Base-by-base conservation (phyloP, 2,113 vertebrate species). In the Bombycilla garrulus region DNA sequence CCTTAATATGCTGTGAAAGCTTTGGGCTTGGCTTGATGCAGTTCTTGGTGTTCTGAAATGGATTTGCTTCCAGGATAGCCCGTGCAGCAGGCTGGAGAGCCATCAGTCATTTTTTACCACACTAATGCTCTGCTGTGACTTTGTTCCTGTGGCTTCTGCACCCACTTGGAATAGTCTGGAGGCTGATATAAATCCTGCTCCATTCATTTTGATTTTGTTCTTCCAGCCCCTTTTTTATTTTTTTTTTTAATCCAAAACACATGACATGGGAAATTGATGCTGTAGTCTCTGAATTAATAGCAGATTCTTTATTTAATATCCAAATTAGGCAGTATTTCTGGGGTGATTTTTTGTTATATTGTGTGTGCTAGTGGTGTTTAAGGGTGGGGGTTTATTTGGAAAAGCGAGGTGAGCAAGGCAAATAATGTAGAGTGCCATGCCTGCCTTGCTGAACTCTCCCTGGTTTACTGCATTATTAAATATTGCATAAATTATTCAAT, bases 381-480 rank as follows among this genome's bases (percentile, higher is more conserved):
- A 92, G 40, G 53, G 47, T 74, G 70, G 74, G 76, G 66, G 61
- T 61, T 97, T 83, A 94, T 95, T 96, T 96, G 87, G 86, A 93
- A 95, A 96, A 95, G 71, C 31, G n/a, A 53, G 72, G 85, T 62
- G 73, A 91, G 95, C 91, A 97, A 97, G 86, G 96, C 95, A 97
- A 97, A 97, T 97, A 97, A 96, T 95, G 97, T 96, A 97, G 82
- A 95, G 94, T 96, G 94, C 96, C 95, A 69, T 93, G 96, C 96
- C 97, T 98, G 96, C 97, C 95, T 97, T 91, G 97, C 96, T 97
- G 92, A 98, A 97, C 95, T 97, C 97, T 98, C 96, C 95, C 96
- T 94, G 92, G 97, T 98, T 98, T 98, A 97, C 93, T 99, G 98
- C 98, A 99, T 98, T 99, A 99, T 99, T 98, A 98, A 99, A 98